Evolutionary conservation across 2,113 vertebrate species (phyloP).

Genomic region (Leucoraja erinaceus): DNA sequence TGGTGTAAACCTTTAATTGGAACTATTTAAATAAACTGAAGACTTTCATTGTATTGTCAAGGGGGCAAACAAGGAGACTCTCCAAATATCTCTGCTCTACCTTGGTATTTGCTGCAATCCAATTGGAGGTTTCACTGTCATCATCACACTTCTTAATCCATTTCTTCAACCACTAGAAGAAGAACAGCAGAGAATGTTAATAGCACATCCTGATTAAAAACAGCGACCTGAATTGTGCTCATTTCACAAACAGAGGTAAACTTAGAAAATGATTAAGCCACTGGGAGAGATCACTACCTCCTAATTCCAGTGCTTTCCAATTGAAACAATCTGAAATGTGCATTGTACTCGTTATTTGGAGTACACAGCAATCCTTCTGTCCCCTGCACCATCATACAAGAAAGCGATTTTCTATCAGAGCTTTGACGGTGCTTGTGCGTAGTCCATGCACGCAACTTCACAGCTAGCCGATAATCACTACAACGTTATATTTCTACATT

Average conservation of each 20-base stretch:
- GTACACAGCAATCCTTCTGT: not conserved
- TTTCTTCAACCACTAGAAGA: slow-evolving; percentile 87
- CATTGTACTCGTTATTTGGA: not conserved
- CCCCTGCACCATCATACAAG: not conserved
- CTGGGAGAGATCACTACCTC: not conserved
- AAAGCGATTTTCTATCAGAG: not conserved
- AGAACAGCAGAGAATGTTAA: slow-evolving; percentile 4
- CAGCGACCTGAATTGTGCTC: not conserved
- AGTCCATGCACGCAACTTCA: not conserved
- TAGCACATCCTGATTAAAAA: no score
- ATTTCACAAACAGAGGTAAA: not conserved
- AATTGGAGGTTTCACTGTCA: slow-evolving; percentile 98
- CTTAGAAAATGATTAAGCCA: not conserved
- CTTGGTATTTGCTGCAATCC: slow-evolving; percentile 99
- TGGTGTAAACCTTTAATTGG: no score
- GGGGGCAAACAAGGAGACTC: not conserved
- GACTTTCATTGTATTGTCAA: not conserved
- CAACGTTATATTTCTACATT: not conserved
- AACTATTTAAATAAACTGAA: no score
- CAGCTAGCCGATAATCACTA: not conserved
- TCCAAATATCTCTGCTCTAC: slow-evolving; percentile 50
- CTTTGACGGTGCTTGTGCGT: not conserved
- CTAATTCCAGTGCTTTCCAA: not conserved
- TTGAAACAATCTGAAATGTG: not conserved
- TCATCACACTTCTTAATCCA: slow-evolving; percentile 99